A percentile compares a stretch with the other conserved stretches of the same genome.
Conservation (phyloP, 2,113 vertebrate genomes). For the Nicator chloris region DNA sequence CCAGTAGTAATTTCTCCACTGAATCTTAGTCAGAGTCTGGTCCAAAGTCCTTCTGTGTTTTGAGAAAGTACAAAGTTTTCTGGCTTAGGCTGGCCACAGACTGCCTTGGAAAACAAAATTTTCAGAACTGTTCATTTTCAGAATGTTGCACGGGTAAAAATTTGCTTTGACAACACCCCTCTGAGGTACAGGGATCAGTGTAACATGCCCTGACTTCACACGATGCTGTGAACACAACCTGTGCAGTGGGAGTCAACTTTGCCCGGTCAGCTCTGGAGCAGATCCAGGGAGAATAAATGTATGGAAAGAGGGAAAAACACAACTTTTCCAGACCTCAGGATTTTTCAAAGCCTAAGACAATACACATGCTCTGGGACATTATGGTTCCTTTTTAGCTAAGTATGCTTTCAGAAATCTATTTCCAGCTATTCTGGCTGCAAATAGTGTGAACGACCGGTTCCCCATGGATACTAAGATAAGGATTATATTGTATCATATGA, state of each 20-base stretch:
- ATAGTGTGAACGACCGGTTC: not conserved
- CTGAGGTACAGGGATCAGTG: not conserved
- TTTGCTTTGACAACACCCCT: constrained; percentile 38
- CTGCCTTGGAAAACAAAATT: not conserved
- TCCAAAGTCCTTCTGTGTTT: not conserved
- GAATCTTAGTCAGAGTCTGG: not conserved
- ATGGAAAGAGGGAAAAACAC: not conserved
- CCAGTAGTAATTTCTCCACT: constrained; percentile 7
- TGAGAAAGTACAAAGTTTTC: not conserved
- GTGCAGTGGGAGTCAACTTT: not conserved
- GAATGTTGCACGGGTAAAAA: not conserved
- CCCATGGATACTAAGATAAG: not conserved
- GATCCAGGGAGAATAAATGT: not conserved
- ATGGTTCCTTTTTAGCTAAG: not conserved
- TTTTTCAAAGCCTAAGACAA: not conserved
- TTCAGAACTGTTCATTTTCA: constrained; percentile 29
- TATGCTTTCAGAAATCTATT: not conserved
- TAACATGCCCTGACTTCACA: constrained; percentile 8
- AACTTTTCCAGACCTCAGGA: not conserved
- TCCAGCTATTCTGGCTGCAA: not conserved
- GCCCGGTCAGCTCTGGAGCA: not conserved
- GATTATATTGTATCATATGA: not conserved
- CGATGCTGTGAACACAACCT: not conserved
- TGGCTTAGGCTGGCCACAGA: not conserved
- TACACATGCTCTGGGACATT: not conserved